Percentiles rank a stretch among this genome's conserved stretches.
Conservation (phyloP, 2,797 vertebrate species). For the Acipenser oxyrinchus region DNA sequence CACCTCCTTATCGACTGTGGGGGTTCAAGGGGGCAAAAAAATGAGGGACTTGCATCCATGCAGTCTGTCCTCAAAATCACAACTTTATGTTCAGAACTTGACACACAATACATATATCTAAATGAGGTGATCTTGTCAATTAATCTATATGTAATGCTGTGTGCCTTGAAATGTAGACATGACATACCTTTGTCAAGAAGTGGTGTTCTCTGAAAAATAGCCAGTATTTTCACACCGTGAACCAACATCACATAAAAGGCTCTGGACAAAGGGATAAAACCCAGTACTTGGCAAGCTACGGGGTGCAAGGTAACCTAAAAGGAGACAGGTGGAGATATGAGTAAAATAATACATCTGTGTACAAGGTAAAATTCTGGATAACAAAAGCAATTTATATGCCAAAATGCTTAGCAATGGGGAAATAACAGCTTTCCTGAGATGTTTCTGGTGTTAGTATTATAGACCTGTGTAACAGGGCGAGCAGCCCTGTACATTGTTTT, state of each 20-base stretch:
- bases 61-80: too few species aligned
- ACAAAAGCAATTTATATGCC: background rate
- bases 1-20: background rate
- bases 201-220: conserved; percentile 9
- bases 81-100: too few species aligned
- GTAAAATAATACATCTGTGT: background rate
- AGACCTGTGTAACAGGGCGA: too few species aligned
- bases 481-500: too few species aligned
- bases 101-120: too few species aligned
- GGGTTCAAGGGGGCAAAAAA: too few species aligned
- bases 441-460: background rate
- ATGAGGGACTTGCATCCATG: too few species aligned
- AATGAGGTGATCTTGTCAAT: too few species aligned
- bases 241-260: conserved; percentile 48
- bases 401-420: background rate
- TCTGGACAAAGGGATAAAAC: conserved; percentile 44
- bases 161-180: background rate
- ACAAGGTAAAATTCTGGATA: background rate
- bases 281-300: conserved; percentile 49
- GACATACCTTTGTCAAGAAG: conserved; percentile 26
- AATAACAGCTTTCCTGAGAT: too few species aligned
- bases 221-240: conserved; percentile 44
- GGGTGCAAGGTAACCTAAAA: conserved; percentile 50
- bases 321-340: background rate
- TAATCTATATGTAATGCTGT: background rate